Evolutionary conservation across 2,113 vertebrate species (phyloP), one percentile per base, ranked within the genome.

Genomic region (Saccopteryx leptura): DNA sequence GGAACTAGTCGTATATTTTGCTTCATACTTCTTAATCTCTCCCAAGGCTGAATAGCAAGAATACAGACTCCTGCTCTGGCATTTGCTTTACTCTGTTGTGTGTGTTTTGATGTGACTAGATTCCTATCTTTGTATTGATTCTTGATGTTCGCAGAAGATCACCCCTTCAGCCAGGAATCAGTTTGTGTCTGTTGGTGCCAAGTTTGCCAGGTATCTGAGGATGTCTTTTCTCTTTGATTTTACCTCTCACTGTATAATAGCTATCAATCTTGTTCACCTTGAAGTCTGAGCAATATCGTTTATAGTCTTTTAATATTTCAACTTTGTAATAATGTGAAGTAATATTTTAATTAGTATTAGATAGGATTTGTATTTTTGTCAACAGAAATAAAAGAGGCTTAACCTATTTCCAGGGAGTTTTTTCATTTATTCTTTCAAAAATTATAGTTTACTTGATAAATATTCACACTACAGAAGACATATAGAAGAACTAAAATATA

Each of bases 271-370:
- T 76, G 7, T 13, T 9, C 50, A 60, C 13, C 26, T 78, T 65
- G 15, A 96, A 85, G 4, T 65, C n/a, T 79, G 19, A 88, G n/a
- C 11, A 94, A 74, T 52, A 28, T 19, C 72, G 7, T 58, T 48
- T 33, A 28, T 15, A 60, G 7, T 56, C n/a, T 68, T 9, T 54
- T 26, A 74, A 78, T 78, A 90, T 3, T 80, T 74, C 69, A 52
- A 83, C 14, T 61, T 75, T 80, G 7, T 58, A 80, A 84, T 4
- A 74, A 52, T 82, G 28, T 65, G 12, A 80, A 63, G 14, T 87
- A 92, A 58, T 17, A 92, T 84, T 71, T 90, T 81, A 56, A 81
- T 78, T 91, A 75, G 4, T 18, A 90, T 83, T 84, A 75, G n/a
- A 31, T n/a, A 28, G 9, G 6, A 8, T 63, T 66, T 71, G 5